A percentile compares a stretch with the other conserved stretches of the same genome.
These are phyloP conservation scores for Heliconius hewitsoni DNA, from an alignment of 1,140 invertebrate species.

Conservation along the genomic window DNA sequence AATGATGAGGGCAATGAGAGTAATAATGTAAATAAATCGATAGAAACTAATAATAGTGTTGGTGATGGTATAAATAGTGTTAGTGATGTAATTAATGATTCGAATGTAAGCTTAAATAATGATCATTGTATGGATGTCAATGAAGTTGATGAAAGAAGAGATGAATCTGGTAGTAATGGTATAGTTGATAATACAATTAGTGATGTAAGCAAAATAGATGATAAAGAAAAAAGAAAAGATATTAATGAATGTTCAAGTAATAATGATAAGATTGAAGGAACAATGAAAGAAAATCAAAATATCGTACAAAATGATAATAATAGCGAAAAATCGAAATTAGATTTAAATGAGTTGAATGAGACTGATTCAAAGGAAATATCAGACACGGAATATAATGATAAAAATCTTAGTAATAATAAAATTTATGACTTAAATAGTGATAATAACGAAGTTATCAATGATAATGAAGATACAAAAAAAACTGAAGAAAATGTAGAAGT, in stretches of 20 bases:
- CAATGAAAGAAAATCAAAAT: background rate
- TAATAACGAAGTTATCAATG: background rate
- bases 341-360: background rate
- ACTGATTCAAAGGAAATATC: conserved; percentile 4
- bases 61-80: background rate
- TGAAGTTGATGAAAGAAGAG: conserved; percentile 25
- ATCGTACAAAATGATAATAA: conserved; percentile 15
- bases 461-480: background rate
- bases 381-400: background rate
- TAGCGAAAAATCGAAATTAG: conserved; percentile 18
- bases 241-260: conserved; percentile 17
- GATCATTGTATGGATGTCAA: conserved; percentile 25
- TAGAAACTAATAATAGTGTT: background rate
- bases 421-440: background rate
- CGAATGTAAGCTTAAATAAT: conserved; percentile 19
- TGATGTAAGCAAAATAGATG: conserved; percentile 15
- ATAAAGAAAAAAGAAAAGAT: conserved; percentile 9
- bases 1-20: background rate
- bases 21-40: conserved; percentile 11
- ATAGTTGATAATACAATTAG: conserved; percentile 26
- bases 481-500: background rate
- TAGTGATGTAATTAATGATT: conserved; percentile 8
- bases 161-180: conserved; percentile 33
- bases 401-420: background rate
- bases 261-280: conserved; percentile 6